These are phyloP conservation scores for Incurvaria masculella DNA, from an alignment of 2,888 invertebrate genomes.

Conservation along the genomic window DNA sequence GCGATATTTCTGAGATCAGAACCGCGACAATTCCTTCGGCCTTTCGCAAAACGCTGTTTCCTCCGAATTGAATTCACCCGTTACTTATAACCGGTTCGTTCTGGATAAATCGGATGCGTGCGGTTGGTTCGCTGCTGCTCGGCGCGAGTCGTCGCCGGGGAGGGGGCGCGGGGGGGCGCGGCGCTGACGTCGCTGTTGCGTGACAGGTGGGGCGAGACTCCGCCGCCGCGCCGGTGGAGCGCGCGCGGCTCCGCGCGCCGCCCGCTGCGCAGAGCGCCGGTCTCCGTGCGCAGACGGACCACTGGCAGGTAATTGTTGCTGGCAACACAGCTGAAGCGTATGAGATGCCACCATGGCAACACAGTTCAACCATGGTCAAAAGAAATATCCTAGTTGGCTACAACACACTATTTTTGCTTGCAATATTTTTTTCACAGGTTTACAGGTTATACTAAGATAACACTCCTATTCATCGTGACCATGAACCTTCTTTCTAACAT, in stretches of 20 bases:
- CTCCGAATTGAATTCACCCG: too few species aligned
- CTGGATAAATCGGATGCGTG: too few species aligned
- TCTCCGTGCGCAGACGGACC: slow-evolving; percentile 57
- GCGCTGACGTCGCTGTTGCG: neutral
- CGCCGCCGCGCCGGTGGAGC: slow-evolving; percentile 47
- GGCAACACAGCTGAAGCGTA: slow-evolving; percentile 83
- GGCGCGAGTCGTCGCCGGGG: slow-evolving; percentile 3
- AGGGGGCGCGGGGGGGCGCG: slow-evolving; percentile 16
- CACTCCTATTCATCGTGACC: too few species aligned
- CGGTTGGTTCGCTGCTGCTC: neutral
- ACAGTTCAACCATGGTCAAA: slow-evolving; percentile 3
- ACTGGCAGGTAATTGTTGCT: slow-evolving; percentile 58
- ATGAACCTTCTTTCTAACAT: too few species aligned
- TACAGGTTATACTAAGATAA: too few species aligned
- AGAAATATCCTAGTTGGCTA: slow-evolving; percentile 5
- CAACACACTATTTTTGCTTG: slow-evolving; percentile 5
- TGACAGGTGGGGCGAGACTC: slow-evolving; percentile 47
- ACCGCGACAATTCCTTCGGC: too few species aligned
- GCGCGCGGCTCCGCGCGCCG: slow-evolving; percentile 44
- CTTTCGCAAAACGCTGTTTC: too few species aligned
- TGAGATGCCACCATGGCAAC: slow-evolving; percentile 64
- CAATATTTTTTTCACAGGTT: slow-evolving; percentile 5
- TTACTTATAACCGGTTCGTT: too few species aligned
- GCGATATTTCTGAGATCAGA: too few species aligned
- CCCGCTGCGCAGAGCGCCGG: slow-evolving; percentile 52